Evolutionary conservation across 2,888 invertebrate genomes (phyloP).

Genomic region (Cerceris rybyensis): DNA sequence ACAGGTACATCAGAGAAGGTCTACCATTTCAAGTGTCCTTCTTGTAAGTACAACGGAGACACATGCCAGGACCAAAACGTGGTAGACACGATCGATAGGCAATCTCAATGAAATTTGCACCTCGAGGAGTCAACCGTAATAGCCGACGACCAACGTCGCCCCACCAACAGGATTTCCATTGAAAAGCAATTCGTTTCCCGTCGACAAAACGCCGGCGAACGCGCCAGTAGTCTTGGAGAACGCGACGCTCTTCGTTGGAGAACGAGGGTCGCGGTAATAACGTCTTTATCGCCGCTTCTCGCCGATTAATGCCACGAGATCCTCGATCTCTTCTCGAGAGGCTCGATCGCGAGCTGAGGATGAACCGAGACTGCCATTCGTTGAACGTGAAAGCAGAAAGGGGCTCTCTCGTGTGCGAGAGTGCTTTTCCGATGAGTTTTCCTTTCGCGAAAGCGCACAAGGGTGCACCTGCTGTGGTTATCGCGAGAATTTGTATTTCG

Average conservation of each 20-base stretch:
- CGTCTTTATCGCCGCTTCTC: conserved; percentile 54
- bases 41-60: conserved; percentile 9
- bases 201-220: conserved; percentile 58
- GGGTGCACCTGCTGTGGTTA: neutral
- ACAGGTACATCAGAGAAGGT: conserved; percentile 51
- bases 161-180: conserved; percentile 59
- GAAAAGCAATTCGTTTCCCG: conserved; percentile 67
- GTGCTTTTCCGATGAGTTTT: neutral
- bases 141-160: conserved; percentile 53
- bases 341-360: neutral
- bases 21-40: conserved; percentile 6
- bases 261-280: conserved; percentile 43
- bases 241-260: neutral
- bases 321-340: conserved; percentile 23
- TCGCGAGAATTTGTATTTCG: too few species aligned
- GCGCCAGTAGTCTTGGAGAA: conserved; percentile 35
- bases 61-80: conserved; percentile 15
- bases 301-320: conserved; percentile 52
- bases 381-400: conserved; percentile 22
- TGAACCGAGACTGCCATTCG: conserved; percentile 12
- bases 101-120: conserved; percentile 70
- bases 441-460: neutral
- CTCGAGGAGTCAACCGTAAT: conserved; percentile 66
- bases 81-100: conserved; percentile 64
- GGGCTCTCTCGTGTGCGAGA: conserved; percentile 6